A percentile compares a stretch with the other conserved stretches of the same genome.
phyloP scores from a whole-genome alignment of 1,140 invertebrate species.

The Babylonia areolata region DNA sequence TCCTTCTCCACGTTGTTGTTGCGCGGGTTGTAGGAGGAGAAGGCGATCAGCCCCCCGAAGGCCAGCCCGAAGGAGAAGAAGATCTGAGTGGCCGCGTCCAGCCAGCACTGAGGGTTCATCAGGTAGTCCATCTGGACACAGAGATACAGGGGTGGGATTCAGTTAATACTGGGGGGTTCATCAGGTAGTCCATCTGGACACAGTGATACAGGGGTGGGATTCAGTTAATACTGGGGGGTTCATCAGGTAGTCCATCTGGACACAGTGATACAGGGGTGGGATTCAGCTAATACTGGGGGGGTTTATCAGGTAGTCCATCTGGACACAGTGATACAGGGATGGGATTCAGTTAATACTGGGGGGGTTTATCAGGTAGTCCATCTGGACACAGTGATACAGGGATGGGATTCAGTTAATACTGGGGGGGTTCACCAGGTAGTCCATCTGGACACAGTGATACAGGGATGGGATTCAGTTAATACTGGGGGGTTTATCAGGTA shows the following conservation, averaged over 20 bases:
- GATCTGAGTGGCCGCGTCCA: slow-evolving; percentile 91
- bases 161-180: background rate
- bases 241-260: background rate
- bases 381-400: background rate
- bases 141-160: background rate
- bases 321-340: background rate
- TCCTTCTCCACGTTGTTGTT: slow-evolving; percentile 80
- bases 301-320: background rate
- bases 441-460: background rate
- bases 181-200: background rate
- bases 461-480: too few species aligned
- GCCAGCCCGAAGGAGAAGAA: slow-evolving; percentile 92
- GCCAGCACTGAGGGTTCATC: slow-evolving; percentile 79
- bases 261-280: background rate
- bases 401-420: too few species aligned
- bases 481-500: background rate
- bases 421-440: background rate
- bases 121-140: slow-evolving; percentile 63
- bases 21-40: slow-evolving; percentile 90
- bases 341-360: too few species aligned
- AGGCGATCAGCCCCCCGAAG: slow-evolving; percentile 94
- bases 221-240: background rate
- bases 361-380: background rate
- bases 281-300: too few species aligned
- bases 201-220: background rate